phyloP scores from a whole-genome alignment of 2,888 invertebrate species.

The Ormia ochracea region DNA sequence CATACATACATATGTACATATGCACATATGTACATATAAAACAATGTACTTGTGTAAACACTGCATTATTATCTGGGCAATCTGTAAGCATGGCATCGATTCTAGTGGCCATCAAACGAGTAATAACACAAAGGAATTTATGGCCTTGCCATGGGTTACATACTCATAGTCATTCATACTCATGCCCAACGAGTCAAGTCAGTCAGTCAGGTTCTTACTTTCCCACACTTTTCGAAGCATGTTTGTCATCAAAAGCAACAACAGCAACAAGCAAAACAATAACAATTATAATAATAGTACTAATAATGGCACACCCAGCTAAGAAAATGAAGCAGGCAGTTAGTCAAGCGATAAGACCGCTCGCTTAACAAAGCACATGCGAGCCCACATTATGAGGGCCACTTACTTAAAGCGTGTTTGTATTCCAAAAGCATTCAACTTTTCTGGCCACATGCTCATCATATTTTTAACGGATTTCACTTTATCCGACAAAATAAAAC shows the following conservation, averaged over 20 bases:
- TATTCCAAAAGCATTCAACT: slow-evolving; percentile 52
- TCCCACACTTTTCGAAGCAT: slow-evolving; percentile 64
- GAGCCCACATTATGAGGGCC: neutral
- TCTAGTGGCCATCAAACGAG: slow-evolving; percentile 27
- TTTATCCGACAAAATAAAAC: neutral
- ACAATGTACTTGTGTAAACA: neutral
- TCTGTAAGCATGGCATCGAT: slow-evolving; percentile 20
- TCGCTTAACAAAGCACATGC: slow-evolving; percentile 25
- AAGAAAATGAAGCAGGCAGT: slow-evolving; percentile 16
- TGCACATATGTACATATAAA: neutral
- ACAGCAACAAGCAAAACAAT: neutral
- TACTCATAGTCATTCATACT: slow-evolving; percentile 19
- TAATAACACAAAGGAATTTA: slow-evolving; percentile 58
- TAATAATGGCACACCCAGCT: slow-evolving; percentile 56
- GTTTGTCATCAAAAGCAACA: slow-evolving; percentile 49
- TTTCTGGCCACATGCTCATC: slow-evolving; percentile 52
- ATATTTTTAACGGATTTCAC: slow-evolving; percentile 59
- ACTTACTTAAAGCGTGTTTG: slow-evolving; percentile 19
- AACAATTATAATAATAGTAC: slow-evolving; percentile 26
- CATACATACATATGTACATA: neutral
- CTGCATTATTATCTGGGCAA: neutral
- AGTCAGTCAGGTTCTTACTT: slow-evolving; percentile 65
- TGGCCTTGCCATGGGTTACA: slow-evolving; percentile 61
- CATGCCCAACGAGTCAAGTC: slow-evolving; percentile 6
- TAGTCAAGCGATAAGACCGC: slow-evolving; percentile 28